Base-by-base conservation (phyloP, 37 sponge, comb jelly and placozoan species). In the Halisarca cf. caerulea region DNA sequence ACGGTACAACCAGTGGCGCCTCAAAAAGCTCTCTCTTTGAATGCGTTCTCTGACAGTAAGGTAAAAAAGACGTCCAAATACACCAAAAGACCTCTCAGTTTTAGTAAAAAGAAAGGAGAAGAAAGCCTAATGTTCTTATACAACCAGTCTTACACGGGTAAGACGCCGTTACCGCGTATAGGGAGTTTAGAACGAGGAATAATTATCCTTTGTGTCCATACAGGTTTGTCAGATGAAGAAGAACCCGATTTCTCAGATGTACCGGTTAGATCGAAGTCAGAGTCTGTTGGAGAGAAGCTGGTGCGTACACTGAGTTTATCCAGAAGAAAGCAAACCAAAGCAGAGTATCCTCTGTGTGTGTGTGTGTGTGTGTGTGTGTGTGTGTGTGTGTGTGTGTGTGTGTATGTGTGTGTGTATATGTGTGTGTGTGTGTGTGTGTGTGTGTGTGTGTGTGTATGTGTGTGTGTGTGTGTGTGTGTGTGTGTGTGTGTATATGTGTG, bases 331-430 rank as follows among this genome's bases (percentile, higher is more conserved):
- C 69, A 68, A 30, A 34, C 34, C 1, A 68, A 34, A 8, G 35
- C 69, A 68, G 35, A 30, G 69, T 68, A 68, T 30, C 35, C 33
- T 34, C 69, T 30, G 17, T 28, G 30, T 27, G 25, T 23, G 34
- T 33, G 30, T 28, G 32, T 30, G 69, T 32, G 81, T 55, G 34
- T 80, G 88, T 35, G 88, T 41, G 45, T 79, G 70, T 69, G 87
- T 51, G 71, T 86, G 79, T 30, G 71, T 68, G 64, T 54, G 60
- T 69, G 66, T 59, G 66, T 80, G 81, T 71, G 87, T 87, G 74
- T 81, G 73, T 55, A 36, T 40, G 53, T 59, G 83, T 51, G 82
- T 70, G 82, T 77, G 88, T 43, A 38, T 66, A 71, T 69, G 62
- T 79, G 80, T 79, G 80, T 44, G 24, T 37, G 23, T n/a, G n/a